A percentile compares a stretch with the other conserved stretches of the same genome.
Conservation (phyloP, 2,113 vertebrate genomes). For the Gambusia affinis region DNA sequence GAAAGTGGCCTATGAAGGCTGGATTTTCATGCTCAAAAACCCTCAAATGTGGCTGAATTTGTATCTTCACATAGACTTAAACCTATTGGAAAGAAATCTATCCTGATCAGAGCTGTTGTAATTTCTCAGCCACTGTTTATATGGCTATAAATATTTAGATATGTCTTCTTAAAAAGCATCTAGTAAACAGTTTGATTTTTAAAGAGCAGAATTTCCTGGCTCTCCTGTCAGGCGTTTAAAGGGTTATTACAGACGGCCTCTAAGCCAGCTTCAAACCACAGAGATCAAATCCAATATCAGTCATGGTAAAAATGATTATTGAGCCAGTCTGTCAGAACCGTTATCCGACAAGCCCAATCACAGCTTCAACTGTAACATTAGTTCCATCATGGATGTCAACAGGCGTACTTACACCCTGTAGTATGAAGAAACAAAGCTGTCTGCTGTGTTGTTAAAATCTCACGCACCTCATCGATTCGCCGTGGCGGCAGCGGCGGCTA, state of each 20-base stretch:
- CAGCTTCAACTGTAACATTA: slow-evolving; percentile 44
- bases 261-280: slow-evolving; percentile 11
- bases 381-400: slow-evolving; percentile 46
- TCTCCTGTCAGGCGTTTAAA: no score
- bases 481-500: slow-evolving; percentile 18
- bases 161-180: no score
- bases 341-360: slow-evolving; percentile 38
- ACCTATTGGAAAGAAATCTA: no score
- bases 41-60: no score
- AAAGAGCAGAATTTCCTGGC: neutral
- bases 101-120: no score
- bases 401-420: slow-evolving; percentile 11
- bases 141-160: no score
- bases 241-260: slow-evolving; percentile 6
- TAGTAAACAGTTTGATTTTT: no score
- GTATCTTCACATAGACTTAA: no score
- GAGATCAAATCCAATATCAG: slow-evolving; percentile 27
- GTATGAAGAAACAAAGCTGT: slow-evolving; percentile 36
- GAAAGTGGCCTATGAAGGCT: no score
- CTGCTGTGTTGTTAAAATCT: slow-evolving; percentile 48
- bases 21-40: no score
- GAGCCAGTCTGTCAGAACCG: slow-evolving; percentile 40
- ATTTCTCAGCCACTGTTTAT: no score
- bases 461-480: slow-evolving; percentile 42
- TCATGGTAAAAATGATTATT: slow-evolving; percentile 37